phyloP scores from a whole-genome alignment of 2,888 invertebrate species.

The Parnassius mnemosyne region DNA sequence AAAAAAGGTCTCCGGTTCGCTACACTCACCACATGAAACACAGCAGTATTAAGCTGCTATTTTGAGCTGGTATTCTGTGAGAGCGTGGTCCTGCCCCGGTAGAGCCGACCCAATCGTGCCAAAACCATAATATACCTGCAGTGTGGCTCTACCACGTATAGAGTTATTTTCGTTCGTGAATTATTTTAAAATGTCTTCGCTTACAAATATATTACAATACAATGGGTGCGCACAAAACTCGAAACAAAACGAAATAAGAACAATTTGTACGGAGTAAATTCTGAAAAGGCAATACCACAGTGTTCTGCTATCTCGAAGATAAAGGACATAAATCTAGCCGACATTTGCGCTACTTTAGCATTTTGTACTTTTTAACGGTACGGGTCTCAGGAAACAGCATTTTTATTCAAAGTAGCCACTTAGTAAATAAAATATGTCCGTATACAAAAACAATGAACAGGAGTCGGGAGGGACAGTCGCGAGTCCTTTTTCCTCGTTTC shows the following conservation, averaged over 20 bases:
- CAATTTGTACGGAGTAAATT: conserved; percentile 21
- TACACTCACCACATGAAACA: no score
- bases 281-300: conserved; percentile 8
- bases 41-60: no score
- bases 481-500: conserved; percentile 47
- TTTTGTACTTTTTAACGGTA: conserved; percentile 71
- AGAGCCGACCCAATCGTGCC: no score
- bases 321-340: conserved; percentile 29
- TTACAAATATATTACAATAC: conserved; percentile 21
- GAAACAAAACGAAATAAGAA: conserved; percentile 15
- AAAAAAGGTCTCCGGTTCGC: no score
- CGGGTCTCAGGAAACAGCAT: conserved; percentile 61
- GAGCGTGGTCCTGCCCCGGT: no score
- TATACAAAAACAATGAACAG: conserved; percentile 67
- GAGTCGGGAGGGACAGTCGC: conserved; percentile 56
- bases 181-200: conserved; percentile 5
- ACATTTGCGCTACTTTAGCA: conserved; percentile 39
- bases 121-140: no score
- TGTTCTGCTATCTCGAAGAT: conserved; percentile 22
- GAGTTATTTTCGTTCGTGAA: conserved; percentile 8
- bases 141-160: no score
- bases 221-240: conserved; percentile 11
- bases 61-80: no score
- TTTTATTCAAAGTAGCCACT: conserved; percentile 80
- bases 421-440: conserved; percentile 78